phyloP scores from a whole-genome alignment of 2,888 invertebrate genomes.

The Thalpophila matura region DNA sequence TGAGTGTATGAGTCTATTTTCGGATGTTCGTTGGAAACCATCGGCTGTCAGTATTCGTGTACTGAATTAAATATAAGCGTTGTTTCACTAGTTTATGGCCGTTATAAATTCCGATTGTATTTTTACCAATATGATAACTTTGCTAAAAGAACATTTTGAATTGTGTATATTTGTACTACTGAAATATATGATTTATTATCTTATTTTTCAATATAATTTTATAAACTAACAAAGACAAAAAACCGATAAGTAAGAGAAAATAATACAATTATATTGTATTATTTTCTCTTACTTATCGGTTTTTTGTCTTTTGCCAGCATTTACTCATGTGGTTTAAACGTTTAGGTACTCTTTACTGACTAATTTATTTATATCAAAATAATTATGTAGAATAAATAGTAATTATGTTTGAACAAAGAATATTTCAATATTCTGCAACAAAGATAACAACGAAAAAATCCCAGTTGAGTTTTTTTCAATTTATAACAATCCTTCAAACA shows the following conservation, averaged over 20 bases:
- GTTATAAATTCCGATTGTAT: conserved; percentile 14
- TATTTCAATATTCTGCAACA: conserved; percentile 5
- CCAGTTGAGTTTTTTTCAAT: conserved; percentile 22
- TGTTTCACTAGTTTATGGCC: conserved; percentile 14
- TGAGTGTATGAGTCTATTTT: conserved; percentile 38
- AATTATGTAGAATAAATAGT: not conserved
- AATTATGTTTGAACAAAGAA: no score
- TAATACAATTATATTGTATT: accelerated
- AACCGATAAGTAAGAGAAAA: not conserved
- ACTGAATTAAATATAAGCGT: conserved; percentile 32
- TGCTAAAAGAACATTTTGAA: not conserved
- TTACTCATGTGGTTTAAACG: not conserved
- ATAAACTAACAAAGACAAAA: not conserved
- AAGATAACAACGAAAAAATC: conserved; percentile 4
- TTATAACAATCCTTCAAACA: conserved; percentile 32
- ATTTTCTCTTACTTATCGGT: not conserved
- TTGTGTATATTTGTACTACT: not conserved
- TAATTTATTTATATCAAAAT: no score
- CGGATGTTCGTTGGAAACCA: conserved; percentile 15
- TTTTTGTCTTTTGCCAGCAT: not conserved
- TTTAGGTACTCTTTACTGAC: no score
- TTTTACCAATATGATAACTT: conserved; percentile 1
- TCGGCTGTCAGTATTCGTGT: conserved; percentile 22
- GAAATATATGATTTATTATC: no score
- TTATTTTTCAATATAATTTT: not conserved